Conservation (phyloP, 2,888 invertebrate genomes). For the Drepanosiphum platanoidis region DNA sequence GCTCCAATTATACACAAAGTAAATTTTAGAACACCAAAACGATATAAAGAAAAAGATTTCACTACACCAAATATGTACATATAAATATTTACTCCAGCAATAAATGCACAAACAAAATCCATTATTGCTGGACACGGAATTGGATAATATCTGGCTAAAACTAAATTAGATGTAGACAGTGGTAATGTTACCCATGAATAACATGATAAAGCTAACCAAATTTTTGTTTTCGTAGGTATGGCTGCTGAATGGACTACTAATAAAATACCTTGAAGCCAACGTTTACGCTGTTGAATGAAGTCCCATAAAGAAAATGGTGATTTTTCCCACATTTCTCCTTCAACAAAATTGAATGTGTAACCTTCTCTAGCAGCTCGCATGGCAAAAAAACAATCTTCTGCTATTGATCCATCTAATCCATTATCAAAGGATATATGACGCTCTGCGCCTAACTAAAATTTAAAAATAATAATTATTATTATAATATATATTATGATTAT, state of each 20-base stretch:
- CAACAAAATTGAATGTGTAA: slow-evolving; percentile 92
- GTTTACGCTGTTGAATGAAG: slow-evolving; percentile 93
- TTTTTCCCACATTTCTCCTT: slow-evolving; percentile 99
- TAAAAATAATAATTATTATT: slow-evolving; percentile 29
- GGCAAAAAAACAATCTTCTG: slow-evolving; percentile 96
- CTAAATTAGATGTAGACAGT: slow-evolving; percentile 87
- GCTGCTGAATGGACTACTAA: slow-evolving; percentile 87
- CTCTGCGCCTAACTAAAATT: slow-evolving; percentile 85
- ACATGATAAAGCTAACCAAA: slow-evolving; percentile 85
- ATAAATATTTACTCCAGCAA: slow-evolving; percentile 93
- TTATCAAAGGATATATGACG: slow-evolving; percentile 93
- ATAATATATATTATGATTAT: not conserved
- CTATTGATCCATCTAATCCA: slow-evolving; percentile 95
- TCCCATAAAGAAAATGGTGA: slow-evolving; percentile 95
- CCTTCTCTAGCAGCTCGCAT: slow-evolving; percentile 94
- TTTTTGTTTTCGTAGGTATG: slow-evolving; percentile 82
- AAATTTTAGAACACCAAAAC: slow-evolving; percentile 84
- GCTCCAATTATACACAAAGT: slow-evolving; percentile 85
- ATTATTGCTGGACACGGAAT: slow-evolving; percentile 85
- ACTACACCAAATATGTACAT: slow-evolving; percentile 99
- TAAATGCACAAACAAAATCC: slow-evolving; percentile 89
- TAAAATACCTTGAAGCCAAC: slow-evolving; percentile 94
- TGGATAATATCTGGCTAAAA: slow-evolving; percentile 86
- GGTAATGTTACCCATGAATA: slow-evolving; percentile 98
- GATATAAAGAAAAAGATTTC: slow-evolving; percentile 90